These are phyloP conservation scores for Drosophila nigromelanica DNA, from an alignment of 1,140 invertebrate genomes.

Conservation along the genomic window DNA sequence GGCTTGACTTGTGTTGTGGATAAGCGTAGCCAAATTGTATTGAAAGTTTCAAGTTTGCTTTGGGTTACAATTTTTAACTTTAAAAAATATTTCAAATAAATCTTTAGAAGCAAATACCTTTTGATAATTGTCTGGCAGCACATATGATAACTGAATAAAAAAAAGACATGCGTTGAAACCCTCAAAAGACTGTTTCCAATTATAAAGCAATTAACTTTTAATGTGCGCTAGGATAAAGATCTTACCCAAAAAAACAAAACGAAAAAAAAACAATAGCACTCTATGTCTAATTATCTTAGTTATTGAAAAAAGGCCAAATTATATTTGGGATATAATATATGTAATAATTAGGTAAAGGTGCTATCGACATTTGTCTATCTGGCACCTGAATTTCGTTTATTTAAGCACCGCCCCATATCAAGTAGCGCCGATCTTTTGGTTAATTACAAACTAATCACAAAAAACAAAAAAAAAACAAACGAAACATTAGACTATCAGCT, in stretches of 20 bases:
- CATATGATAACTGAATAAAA: slow-evolving; percentile 48
- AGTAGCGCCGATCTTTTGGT: slow-evolving; percentile 33
- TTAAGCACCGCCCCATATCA: slow-evolving; percentile 34
- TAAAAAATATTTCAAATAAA: not conserved
- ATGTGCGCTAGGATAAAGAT: slow-evolving; percentile 63
- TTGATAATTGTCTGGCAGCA: not conserved
- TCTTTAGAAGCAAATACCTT: slow-evolving; percentile 15
- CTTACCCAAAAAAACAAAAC: slow-evolving; percentile 16
- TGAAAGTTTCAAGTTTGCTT: slow-evolving; percentile 44
- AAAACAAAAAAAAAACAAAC: slow-evolving; percentile 50
- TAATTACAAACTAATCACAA: slow-evolving; percentile 81
- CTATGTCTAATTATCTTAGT: slow-evolving; percentile 66
- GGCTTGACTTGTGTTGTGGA: slow-evolving; percentile 50
- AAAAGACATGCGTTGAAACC: not conserved
- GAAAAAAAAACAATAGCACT: slow-evolving; percentile 2
- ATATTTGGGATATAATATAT: not conserved
- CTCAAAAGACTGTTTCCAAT: slow-evolving; percentile 31
- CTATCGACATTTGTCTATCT: slow-evolving; percentile 79
- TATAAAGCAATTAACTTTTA: slow-evolving; percentile 77
- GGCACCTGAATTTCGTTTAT: slow-evolving; percentile 53
- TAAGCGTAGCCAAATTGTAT: slow-evolving; percentile 68
- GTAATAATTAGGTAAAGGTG: slow-evolving; percentile 44
- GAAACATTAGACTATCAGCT: slow-evolving; percentile 73
- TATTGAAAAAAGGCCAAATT: slow-evolving; percentile 49
- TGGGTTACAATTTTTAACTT: not conserved